phyloP scores from a whole-genome alignment of 1,140 invertebrate species.

The Coenobita brevimanus region DNA sequence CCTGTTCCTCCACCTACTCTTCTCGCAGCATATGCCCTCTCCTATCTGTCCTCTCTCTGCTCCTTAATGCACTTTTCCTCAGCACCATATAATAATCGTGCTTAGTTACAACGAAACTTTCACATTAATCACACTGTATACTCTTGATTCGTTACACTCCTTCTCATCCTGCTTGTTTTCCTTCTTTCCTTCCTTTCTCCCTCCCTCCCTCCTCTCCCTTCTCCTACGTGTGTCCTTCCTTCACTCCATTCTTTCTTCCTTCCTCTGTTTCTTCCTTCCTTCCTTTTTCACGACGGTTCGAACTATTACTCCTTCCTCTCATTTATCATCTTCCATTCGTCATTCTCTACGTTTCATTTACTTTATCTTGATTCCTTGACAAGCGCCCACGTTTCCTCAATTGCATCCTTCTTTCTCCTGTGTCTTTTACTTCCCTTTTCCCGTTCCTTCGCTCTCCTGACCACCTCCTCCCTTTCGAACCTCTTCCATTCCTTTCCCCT shows the following conservation, averaged over 20 bases:
- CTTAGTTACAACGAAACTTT: not conserved
- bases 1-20: not conserved
- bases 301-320: not conserved
- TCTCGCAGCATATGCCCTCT: no score
- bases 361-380: not conserved
- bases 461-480: not conserved
- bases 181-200: not conserved
- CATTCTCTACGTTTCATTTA: not conserved
- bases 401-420: not conserved
- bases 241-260: not conserved
- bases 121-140: not conserved
- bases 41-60: not conserved
- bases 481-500: no score
- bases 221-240: not conserved
- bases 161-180: not conserved
- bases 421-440: not conserved
- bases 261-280: not conserved
- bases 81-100: not conserved
- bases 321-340: not conserved
- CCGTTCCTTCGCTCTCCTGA: not conserved
- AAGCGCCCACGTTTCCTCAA: no score
- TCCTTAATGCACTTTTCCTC: not conserved
- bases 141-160: not conserved
- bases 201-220: slow-evolving; percentile 10
- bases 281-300: not conserved